A percentile compares a stretch with the other conserved stretches of the same genome.
phyloP scores from a whole-genome alignment of 1,140 invertebrate species.

The Telenomus remus region DNA sequence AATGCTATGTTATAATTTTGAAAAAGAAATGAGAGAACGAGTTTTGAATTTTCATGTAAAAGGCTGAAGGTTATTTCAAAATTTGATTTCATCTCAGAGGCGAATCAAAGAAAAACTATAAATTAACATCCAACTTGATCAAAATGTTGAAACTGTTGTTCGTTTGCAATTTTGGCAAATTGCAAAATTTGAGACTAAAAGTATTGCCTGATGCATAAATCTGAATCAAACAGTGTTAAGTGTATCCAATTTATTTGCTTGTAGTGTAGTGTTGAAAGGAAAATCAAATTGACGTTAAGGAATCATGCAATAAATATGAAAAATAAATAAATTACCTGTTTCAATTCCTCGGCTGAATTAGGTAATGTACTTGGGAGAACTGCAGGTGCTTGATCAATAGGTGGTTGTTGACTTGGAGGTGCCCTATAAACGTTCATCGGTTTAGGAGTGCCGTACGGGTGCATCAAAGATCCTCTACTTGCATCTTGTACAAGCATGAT shows the following conservation, averaged over 20 bases:
- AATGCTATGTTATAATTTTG: slow-evolving; percentile 14
- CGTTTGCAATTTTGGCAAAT: too few relatives aligned
- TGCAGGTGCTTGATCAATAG: slow-evolving; percentile 57
- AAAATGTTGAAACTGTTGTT: not conserved
- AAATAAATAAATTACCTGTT: slow-evolving; percentile 77
- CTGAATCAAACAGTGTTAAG: too few relatives aligned
- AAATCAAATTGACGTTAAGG: not conserved
- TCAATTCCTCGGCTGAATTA: slow-evolving; percentile 83
- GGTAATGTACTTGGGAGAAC: slow-evolving; percentile 68
- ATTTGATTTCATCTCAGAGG: not conserved
- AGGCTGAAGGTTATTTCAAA: too few relatives aligned
- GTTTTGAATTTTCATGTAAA: too few relatives aligned
- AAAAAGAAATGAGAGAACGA: not conserved
- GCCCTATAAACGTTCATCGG: slow-evolving; percentile 71
- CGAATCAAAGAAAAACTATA: not conserved
- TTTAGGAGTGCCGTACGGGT: slow-evolving; percentile 53
- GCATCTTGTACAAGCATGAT: slow-evolving; percentile 80
- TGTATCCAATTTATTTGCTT: too few relatives aligned
- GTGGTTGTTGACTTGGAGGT: not conserved
- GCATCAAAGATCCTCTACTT: slow-evolving; percentile 48
- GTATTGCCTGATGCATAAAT: too few relatives aligned
- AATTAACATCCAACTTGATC: not conserved
- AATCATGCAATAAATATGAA: not conserved
- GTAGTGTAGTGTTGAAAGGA: too few relatives aligned
- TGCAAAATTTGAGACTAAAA: too few relatives aligned